phyloP scores from a whole-genome alignment of 2,888 invertebrate species.

The Polydrusus tereticollis region DNA sequence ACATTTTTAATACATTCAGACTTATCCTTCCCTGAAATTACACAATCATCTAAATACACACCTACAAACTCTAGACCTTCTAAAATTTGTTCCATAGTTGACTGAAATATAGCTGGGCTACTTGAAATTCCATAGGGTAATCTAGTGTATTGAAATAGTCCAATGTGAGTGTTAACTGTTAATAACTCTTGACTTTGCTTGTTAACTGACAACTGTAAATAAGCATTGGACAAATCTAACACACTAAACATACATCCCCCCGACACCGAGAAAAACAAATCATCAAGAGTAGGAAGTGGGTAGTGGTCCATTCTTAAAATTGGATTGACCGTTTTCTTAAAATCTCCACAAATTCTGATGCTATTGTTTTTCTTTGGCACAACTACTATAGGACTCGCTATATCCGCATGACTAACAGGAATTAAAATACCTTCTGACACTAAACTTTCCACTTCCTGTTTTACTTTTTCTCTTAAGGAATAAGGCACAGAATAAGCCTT shows the following conservation, averaged over 20 bases:
- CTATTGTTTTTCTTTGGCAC: slow-evolving; percentile 41
- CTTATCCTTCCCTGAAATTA: slow-evolving; percentile 24
- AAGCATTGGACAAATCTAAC: slow-evolving; percentile 53
- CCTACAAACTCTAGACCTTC: slow-evolving; percentile 54
- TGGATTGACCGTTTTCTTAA: slow-evolving; percentile 56
- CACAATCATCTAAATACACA: slow-evolving; percentile 51
- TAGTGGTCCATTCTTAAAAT: slow-evolving; percentile 43
- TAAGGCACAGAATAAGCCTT: no score
- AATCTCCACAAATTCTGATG: slow-evolving; percentile 52
- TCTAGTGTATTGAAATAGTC: slow-evolving; percentile 59
- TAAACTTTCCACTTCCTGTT: slow-evolving; percentile 30
- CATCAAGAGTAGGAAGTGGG: slow-evolving; percentile 53
- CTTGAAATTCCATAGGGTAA: slow-evolving; percentile 61
- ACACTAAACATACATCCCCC: slow-evolving; percentile 53
- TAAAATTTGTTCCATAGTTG: slow-evolving; percentile 59
- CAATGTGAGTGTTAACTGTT: slow-evolving; percentile 59
- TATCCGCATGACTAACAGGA: slow-evolving; percentile 18
- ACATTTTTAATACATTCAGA: slow-evolving; percentile 53
- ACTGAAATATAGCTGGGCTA: slow-evolving; percentile 61
- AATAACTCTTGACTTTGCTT: slow-evolving; percentile 55
- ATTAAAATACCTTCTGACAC: slow-evolving; percentile 31
- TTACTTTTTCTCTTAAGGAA: no score
- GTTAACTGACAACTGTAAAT: slow-evolving; percentile 58
- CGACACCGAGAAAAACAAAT: slow-evolving; percentile 52
- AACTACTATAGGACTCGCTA: slow-evolving; percentile 41